Base-by-base conservation (phyloP, 1,140 invertebrate species). In the Drosophila lini region DNA sequence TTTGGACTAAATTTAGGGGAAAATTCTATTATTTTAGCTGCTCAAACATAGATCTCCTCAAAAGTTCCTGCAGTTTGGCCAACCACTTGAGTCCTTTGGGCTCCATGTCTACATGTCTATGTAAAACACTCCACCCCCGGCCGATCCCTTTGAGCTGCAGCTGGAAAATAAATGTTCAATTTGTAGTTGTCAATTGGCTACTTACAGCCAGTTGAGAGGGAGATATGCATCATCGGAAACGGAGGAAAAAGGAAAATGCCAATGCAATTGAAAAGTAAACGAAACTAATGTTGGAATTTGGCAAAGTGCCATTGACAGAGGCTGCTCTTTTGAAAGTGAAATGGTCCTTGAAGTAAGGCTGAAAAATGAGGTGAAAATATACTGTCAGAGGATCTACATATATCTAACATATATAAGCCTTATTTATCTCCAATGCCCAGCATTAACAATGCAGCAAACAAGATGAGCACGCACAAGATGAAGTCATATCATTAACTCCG, bases 11-110 rank as follows among this genome's bases (percentile, higher is more conserved):
- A 88, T 88, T 83, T 88, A 83, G 76, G 68, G 80, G 73, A 89
- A 88, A 88, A 88, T 88, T 89, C 73, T 86, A 86, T 86, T 86
- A 88, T 86, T 80, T 83, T 88, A 86, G 82, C 77, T 62, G 80
- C 75, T 81, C 52, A 34, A 73, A 50, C 28, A 50, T 2, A 65
- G 53, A 62, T 68, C 70, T 76, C 58, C 77, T 71, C 45, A 50
- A 63, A 47, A 50, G 60, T 62, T 41, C 31, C 40, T n/a, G 25
- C 44, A 57, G 69, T 22, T 22, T 22, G 22, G 22, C 22, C 22
- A 22, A 45, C 47, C 63, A 77, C 78, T 80, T 57, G 40, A 60
- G 65, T 56, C 36, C 47, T 60, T 48, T 16, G 38, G 38, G 40
- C 41, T 16, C 32, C 64, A 34, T 22, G 50, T 53, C 32, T 40